Evolutionary conservation across 2,113 vertebrate species (phyloP), one percentile per base, ranked within the genome.

Genomic region (Loxodonta africana): DNA sequence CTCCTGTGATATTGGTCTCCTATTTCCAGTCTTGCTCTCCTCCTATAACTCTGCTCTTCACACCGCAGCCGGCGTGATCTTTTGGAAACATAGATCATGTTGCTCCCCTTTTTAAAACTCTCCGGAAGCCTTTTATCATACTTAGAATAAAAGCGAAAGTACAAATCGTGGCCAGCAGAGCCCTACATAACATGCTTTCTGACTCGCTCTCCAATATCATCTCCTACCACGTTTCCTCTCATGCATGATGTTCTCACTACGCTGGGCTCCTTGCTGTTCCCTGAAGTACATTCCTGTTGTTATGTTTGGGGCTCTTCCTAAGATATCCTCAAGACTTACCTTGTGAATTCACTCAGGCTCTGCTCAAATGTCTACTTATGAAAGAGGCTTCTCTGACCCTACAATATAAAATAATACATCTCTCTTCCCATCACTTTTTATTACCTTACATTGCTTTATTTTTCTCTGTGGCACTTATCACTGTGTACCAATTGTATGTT

Each of bases 41-140:
- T 57, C 82, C n/a, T 12, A 2, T 21, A 33, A 63, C 37, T 41
- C 63, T 46, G 6, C 53, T 65, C 67, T 74, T 46, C 57, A 0
- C 23, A 3, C 5, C 14, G 65, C 65, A 94, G 48, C 84, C 5
- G 7, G 30, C 25, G 46, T 26, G 30, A 63, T 12, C 51, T 53
- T 53, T 53, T 53, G 51, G 12, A 53, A 53, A 53, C 51, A 53
- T 53, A 53, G 51, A 53, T 53, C 26, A 23, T 48, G 2, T 57
- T 78, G 41, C 17, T 88, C 71, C 71, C 62, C 74, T 90, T 44
- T 93, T 91, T 76, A 63, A 88, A 83, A 67, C 53, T 80, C 82
- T 67, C 21, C 26, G 30, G 91, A 88, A 91, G n/a, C 46, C 57
- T 69, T 44, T 87, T 85, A 62, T 2, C 48, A 15, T 73, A 74